Percentiles rank a stretch among this genome's conserved stretches.
These are phyloP conservation scores for Rugalucina vietnamica DNA, from an alignment of 2,888 invertebrate genomes.

Conservation along the genomic window DNA sequence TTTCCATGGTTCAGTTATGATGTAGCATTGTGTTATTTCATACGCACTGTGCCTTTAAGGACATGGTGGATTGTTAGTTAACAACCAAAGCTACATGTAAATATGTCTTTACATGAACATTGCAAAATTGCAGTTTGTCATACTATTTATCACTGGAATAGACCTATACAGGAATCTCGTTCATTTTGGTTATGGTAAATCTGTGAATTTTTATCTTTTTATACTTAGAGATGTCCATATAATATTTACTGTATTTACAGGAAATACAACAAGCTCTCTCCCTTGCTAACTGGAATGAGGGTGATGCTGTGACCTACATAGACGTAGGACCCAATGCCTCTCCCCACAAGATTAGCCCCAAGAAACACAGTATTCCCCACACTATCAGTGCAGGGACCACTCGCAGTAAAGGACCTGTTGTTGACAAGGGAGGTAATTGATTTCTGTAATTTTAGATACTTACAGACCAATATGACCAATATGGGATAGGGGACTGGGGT, in stretches of 20 bases:
- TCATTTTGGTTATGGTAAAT: neutral
- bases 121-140: too few relatives aligned
- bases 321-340: neutral
- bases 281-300: slow-evolving; percentile 65
- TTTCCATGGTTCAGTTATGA: too few relatives aligned
- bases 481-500: too few relatives aligned
- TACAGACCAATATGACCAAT: too few relatives aligned
- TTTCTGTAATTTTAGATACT: too few relatives aligned
- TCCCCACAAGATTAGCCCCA: neutral
- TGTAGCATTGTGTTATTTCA: too few relatives aligned
- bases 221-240: slow-evolving; percentile 3
- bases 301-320: slow-evolving; percentile 54
- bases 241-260: slow-evolving; percentile 43
- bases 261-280: slow-evolving; percentile 61
- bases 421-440: neutral
- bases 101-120: too few relatives aligned
- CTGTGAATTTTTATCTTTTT: neutral
- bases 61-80: too few relatives aligned
- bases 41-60: too few relatives aligned
- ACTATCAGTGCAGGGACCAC: neutral
- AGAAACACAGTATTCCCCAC: neutral
- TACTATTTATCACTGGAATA: too few relatives aligned
- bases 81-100: too few relatives aligned
- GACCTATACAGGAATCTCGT: neutral
- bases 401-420: neutral